These are phyloP conservation scores for Corticium candelabrum DNA, from an alignment of 37 sponge, comb jelly and placozoan genomes.

Conservation along the genomic window DNA sequence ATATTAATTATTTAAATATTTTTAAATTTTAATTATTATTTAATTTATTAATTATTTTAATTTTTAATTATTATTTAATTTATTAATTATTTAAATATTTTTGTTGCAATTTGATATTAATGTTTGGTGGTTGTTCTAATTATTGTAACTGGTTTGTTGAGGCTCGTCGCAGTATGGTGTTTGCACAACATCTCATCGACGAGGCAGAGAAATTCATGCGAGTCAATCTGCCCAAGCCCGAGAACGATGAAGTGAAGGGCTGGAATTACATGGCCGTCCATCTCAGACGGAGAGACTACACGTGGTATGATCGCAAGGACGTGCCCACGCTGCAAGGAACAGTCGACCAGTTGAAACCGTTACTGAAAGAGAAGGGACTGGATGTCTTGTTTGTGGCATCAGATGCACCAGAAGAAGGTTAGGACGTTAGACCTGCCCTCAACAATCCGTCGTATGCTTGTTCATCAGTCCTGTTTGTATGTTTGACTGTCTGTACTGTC, in stretches of 20 bases:
- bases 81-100: too few species aligned
- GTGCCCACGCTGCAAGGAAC: constrained; percentile 73
- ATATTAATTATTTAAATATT: too few species aligned
- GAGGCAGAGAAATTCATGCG: constrained; percentile 56
- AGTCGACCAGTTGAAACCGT: constrained; percentile 50
- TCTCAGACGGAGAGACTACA: constrained; percentile 42
- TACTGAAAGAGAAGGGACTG: constrained; percentile 30
- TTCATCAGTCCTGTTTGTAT: too few species aligned
- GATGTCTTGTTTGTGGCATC: constrained; percentile 70
- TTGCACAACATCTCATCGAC: constrained; percentile 54
- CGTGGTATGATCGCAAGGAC: background rate
- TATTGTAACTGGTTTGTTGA: too few species aligned
- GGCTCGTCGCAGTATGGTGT: constrained; percentile 78
- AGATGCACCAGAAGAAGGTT: constrained; percentile 59
- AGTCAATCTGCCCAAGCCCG: constrained; percentile 8
- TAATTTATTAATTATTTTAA: background rate
- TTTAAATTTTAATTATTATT: too few species aligned
- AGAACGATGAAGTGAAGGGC: constrained; percentile 17
- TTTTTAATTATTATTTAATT: background rate
- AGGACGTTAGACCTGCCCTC: too few species aligned
- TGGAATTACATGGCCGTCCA: constrained; percentile 78
- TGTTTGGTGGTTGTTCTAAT: too few species aligned
- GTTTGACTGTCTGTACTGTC: too few species aligned
- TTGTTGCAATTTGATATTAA: too few species aligned
- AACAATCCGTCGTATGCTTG: too few species aligned